Percentiles rank a stretch among this genome's conserved stretches.
Evolutionary conservation across 2,797 vertebrate genomes (phyloP).

Genomic region (Pangasius krempfi): DNA sequence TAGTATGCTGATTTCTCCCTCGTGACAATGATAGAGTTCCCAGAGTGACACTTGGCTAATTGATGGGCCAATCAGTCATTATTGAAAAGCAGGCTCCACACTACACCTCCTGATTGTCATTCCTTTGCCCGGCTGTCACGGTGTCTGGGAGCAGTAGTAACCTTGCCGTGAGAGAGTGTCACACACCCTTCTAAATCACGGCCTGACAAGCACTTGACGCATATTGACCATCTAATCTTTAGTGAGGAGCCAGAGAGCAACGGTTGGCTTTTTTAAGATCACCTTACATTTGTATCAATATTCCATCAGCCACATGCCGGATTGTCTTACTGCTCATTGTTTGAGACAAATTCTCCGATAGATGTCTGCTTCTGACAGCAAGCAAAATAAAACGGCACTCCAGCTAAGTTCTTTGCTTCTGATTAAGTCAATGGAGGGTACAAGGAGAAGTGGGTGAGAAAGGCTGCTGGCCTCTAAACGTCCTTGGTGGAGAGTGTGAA

Average conservation of each 20-base stretch:
- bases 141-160: conserved; percentile 62
- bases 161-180: conserved; percentile 63
- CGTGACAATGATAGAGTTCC: conserved; percentile 69
- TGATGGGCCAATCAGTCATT: conserved; percentile 73
- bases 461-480: conserved; percentile 72
- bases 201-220: conserved; percentile 64
- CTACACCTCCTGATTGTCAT: conserved; percentile 66
- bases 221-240: conserved; percentile 74
- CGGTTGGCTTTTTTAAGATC: conserved; percentile 61
- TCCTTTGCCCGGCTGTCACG: conserved; percentile 67
- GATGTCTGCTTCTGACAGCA: conserved; percentile 12
- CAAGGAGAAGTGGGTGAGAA: conserved; percentile 67
- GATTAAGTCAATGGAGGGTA: conserved; percentile 69
- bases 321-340: conserved; percentile 32
- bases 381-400: conserved; percentile 27
- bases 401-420: conserved; percentile 34
- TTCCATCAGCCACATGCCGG: conserved; percentile 21
- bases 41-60: conserved; percentile 73
- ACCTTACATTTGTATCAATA: conserved; percentile 54
- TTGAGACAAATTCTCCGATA: conserved; percentile 31
- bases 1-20: conserved; percentile 52
- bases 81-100: conserved; percentile 69
- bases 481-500: conserved; percentile 72
- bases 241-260: conserved; percentile 53
- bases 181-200: conserved; percentile 65